A percentile compares a stretch with the other conserved stretches of the same genome.
Evolutionary conservation across 2,888 invertebrate species (phyloP).

Genomic region (Lasiommata megera): DNA sequence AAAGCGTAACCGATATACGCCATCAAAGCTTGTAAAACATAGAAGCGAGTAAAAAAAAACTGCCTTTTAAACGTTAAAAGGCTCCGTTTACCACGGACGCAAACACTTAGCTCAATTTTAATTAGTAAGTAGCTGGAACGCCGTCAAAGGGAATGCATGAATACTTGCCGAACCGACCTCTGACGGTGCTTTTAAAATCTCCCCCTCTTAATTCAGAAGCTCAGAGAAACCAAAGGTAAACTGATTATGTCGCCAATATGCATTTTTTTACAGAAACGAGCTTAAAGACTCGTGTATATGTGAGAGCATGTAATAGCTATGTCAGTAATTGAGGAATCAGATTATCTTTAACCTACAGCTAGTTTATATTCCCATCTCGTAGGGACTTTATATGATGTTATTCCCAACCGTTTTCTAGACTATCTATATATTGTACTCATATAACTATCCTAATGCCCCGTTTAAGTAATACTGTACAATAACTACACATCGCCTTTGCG

Average conservation of each 20-base stretch:
- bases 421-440: no score
- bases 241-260: constrained; percentile 74
- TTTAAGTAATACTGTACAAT: no score
- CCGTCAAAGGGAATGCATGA: constrained; percentile 81
- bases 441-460: no score
- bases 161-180: constrained; percentile 73
- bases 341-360: neutral
- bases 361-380: no score
- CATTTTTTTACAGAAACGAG: constrained; percentile 48
- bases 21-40: constrained; percentile 70
- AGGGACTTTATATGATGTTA: no score
- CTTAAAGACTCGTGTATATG: constrained; percentile 30
- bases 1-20: constrained; percentile 69
- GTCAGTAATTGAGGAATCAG: constrained; percentile 16
- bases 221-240: constrained; percentile 76
- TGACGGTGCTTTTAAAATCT: constrained; percentile 75
- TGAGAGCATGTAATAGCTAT: constrained; percentile 18
- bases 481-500: no score
- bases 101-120: constrained; percentile 79
- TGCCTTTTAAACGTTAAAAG: constrained; percentile 78
- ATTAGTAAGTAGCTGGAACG: constrained; percentile 79
- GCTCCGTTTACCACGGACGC: constrained; percentile 79
- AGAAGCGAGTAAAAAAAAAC: constrained; percentile 58
- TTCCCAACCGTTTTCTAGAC: no score
- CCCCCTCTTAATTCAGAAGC: constrained; percentile 68